Evolutionary conservation across 37 sponge, comb jelly and placozoan species (phyloP), one percentile per base, ranked within the genome.

Genomic region (Oscarella lobularis): DNA sequence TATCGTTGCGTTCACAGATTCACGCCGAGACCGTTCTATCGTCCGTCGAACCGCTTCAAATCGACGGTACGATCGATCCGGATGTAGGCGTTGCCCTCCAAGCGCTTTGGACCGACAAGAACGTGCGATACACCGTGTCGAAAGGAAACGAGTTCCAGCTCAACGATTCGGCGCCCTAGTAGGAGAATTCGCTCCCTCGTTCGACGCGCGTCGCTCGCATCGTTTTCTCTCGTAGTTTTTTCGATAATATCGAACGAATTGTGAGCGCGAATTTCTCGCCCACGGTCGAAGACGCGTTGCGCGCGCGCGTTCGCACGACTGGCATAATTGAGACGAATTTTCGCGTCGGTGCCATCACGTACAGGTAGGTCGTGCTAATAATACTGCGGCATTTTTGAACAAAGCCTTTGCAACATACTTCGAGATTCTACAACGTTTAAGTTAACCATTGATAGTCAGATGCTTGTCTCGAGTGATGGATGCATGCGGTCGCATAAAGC

Each of bases 111-210:
- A 48, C 38, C n/a, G 98, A 96, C 67, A 81, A 37, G 1, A 93
- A 93, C 32, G 90, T 96, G 27, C 71, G 86, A 9, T 79, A 83
- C 34, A 87, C 89, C 74, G 88, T 83, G 60, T 38, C 40, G 27
- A 78, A 90, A 35, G 90, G 90, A 29, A 85, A 87, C 77, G 98
- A 96, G 82, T 96, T 92, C 80, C 93, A 96, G 69, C 90, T 96
- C 73, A 96, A 96, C 74, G 98, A 96, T 75, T 96, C 98, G 0
- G 98, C 98, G 20, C 88, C 90, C 2, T 96, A 96, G 98, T 96
- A 40, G 88, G 98, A 83, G 1, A 1, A 1, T 35, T 38, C 4
- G 60, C 9, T 48, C 14, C 20, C 14, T 48, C 9, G 60, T 48
- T 48, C 14, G 14, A 48, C 20, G 60, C 60, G 9, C 20, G 60